phyloP scores from a whole-genome alignment of 2,113 vertebrate genomes.

The Campylorhamphus procurvoides region DNA sequence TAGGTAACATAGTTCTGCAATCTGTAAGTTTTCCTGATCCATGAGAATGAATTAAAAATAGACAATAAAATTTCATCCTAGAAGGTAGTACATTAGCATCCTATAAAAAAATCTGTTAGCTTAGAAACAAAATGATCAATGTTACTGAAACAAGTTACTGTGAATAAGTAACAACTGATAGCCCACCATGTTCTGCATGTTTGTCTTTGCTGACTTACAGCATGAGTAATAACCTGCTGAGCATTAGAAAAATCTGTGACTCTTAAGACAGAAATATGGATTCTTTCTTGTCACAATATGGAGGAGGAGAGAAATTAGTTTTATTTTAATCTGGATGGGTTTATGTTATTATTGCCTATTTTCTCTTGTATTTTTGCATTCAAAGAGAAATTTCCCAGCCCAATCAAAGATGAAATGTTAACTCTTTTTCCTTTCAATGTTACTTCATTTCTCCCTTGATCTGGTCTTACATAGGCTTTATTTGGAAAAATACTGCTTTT shows the following conservation, averaged over 20 bases:
- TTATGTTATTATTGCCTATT: not conserved
- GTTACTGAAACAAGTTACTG: not conserved
- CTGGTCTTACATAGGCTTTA: not conserved
- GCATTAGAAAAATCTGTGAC: not conserved
- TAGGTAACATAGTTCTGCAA: not conserved
- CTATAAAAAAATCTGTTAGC: not conserved
- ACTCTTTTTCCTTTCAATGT: not conserved
- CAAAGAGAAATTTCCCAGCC: not conserved
- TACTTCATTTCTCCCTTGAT: not conserved
- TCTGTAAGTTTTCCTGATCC: not conserved
- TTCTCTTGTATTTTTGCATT: not conserved
- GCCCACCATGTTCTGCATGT: not conserved
- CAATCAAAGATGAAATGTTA: not conserved
- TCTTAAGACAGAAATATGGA: not conserved
- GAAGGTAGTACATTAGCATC: not conserved
- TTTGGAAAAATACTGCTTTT: not conserved
- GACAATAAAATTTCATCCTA: not conserved
- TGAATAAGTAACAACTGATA: not conserved
- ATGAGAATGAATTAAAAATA: not conserved
- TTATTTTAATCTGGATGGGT: not conserved
- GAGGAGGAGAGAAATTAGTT: not conserved
- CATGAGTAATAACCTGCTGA: not conserved
- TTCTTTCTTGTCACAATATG: not conserved
- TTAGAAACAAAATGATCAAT: not conserved
- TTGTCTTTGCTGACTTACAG: not conserved